Percentiles rank a stretch among this genome's conserved stretches.
Conservation (phyloP, 2,797 vertebrate species). For the Karalla daura region DNA sequence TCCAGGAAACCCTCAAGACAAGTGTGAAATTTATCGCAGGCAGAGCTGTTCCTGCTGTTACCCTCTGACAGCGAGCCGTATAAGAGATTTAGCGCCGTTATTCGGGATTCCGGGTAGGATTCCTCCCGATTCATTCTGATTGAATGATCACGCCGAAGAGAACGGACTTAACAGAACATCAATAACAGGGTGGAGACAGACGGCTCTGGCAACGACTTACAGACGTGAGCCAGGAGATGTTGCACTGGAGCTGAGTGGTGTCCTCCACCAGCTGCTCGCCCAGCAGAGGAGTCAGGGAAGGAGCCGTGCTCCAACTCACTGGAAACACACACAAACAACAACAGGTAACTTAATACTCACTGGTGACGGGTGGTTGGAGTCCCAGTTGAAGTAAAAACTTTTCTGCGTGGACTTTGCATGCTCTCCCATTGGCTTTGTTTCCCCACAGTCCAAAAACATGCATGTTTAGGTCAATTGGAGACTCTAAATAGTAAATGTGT, state of each 20-base stretch:
- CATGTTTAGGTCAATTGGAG: no score
- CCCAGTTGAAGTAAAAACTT: no score
- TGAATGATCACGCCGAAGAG: background rate
- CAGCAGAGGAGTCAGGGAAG: conserved; percentile 80
- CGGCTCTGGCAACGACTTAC: conserved; percentile 83
- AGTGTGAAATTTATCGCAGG: background rate
- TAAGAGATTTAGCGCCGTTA: background rate
- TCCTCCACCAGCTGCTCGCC: conserved; percentile 88
- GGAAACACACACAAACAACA: conserved; percentile 54
- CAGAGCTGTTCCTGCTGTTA: background rate
- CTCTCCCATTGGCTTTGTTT: no score
- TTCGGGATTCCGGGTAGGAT: background rate
- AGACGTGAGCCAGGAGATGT: conserved; percentile 86
- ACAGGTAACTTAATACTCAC: no score
- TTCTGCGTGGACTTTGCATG: no score
- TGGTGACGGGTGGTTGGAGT: no score
- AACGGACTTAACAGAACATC: background rate
- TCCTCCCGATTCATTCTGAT: background rate
- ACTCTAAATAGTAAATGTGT: no score
- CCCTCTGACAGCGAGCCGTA: background rate
- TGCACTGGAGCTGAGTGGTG: conserved; percentile 83
- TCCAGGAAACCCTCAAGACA: conserved; percentile 14
- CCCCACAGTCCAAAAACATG: no score
- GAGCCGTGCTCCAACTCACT: conserved; percentile 90
- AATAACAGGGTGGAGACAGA: background rate